Evolutionary conservation across 2,888 invertebrate genomes (phyloP), one percentile per base, ranked within the genome.

Genomic region (Agriopis marginaria): DNA sequence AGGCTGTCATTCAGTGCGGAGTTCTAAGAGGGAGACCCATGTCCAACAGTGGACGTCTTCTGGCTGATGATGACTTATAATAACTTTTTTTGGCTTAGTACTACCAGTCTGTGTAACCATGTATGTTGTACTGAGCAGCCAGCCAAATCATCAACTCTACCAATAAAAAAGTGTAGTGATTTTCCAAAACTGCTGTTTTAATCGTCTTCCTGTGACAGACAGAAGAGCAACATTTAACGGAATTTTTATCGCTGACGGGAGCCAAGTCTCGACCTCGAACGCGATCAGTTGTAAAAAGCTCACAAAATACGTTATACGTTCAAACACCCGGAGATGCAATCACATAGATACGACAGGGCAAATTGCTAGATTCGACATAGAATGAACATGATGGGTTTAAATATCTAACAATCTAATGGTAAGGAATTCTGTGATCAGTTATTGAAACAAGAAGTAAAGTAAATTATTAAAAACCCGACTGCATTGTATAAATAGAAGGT

Each of bases 201-300:
- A 49, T 68, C 47, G 55, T 53, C 49, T 64, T 64, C 60, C 68
- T 49, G 60, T 64, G 64, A 69, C 71, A 72, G 73, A 72, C 74
- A 79, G 72, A 51, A 80, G 78, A 81, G 77, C 76, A 71, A 81
- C 77, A 80, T 86, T 89, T 92, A 88, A 92, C 87, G 89, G 86
- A 82, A 77, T 78, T 92, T 92, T 92, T 91, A 92, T 86, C 81
- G 81, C 74, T 82, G 86, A 79, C 85, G 83, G 91, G 90, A 89
- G 89, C 89, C 90, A 79, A 44, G 85, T 87, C 86, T 87, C 84
- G 86, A 81, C 68, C 63, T 75, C 69, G 67, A 45, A 51, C 47
- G 59, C 58, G 60, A 54, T 54, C 63, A 58, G 55, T 66, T 58
- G 68, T 71, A 70, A 71, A 70, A 73, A 72, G 49, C 45, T 47